Evolutionary conservation across 2,797 vertebrate species (phyloP).

Genomic region (Myiotriccus ornatus): DNA sequence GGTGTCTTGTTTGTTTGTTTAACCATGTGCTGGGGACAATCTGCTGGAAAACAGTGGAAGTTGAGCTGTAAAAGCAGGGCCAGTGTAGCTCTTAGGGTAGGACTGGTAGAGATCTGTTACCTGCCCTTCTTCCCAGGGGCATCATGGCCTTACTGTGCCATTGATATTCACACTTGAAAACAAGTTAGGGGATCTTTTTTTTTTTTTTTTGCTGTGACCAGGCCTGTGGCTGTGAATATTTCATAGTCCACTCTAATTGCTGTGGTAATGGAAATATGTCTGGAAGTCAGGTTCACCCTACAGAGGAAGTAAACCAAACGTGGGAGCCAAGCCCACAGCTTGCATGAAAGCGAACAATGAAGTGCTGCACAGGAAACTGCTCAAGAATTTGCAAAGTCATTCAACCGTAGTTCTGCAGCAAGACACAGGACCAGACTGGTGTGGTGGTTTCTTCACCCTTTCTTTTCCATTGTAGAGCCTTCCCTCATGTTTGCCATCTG

Average conservation of each 20-base stretch:
- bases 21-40: background rate
- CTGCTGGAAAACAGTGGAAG: background rate
- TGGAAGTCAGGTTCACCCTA: background rate
- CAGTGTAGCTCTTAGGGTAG: background rate
- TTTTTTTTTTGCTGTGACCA: background rate
- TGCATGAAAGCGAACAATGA: background rate
- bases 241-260: background rate
- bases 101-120: background rate
- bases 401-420: background rate
- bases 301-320: background rate
- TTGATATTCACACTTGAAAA: background rate
- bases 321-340: background rate
- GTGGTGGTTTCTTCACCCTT: background rate
- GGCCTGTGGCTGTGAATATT: background rate
- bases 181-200: background rate
- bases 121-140: background rate
- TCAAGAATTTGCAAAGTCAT: background rate
- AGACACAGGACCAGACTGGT: background rate
- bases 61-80: background rate
- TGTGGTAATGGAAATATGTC: background rate
- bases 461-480: background rate
- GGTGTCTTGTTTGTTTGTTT: background rate
- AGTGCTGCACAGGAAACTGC: background rate
- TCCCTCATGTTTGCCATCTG: background rate
- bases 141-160: background rate